A percentile compares a stretch with the other conserved stretches of the same genome.
Conservation (phyloP, 1,140 invertebrate genomes). For the Tetragnatha versicolor region DNA sequence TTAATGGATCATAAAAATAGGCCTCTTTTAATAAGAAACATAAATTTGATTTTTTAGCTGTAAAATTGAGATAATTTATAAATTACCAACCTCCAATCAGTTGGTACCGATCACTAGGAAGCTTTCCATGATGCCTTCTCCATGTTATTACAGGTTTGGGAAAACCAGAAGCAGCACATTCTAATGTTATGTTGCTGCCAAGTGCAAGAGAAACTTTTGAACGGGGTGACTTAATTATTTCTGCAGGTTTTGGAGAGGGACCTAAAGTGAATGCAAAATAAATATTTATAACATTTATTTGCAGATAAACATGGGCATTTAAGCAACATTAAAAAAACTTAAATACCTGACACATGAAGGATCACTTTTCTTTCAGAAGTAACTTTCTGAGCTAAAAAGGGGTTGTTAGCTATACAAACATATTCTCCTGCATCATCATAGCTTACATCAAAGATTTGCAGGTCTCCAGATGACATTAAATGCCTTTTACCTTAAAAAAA, state of each 20-base stretch:
- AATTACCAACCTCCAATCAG: slow-evolving; percentile 51
- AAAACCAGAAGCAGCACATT: slow-evolving; percentile 71
- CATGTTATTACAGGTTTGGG: slow-evolving; percentile 70
- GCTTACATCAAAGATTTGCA: slow-evolving; percentile 58
- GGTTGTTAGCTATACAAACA: slow-evolving; percentile 58
- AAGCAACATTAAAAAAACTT: neutral
- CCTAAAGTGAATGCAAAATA: slow-evolving; percentile 13
- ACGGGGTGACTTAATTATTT: slow-evolving; percentile 48
- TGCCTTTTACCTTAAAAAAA: slow-evolving; percentile 65
- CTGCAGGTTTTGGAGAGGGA: neutral
- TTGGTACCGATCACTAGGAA: slow-evolving; percentile 61
- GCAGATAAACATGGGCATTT: neutral
- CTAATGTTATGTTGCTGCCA: slow-evolving; percentile 71
- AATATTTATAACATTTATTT: neutral
- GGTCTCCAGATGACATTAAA: slow-evolving; percentile 59
- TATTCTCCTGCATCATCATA: slow-evolving; percentile 59
- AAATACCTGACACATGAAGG: slow-evolving; percentile 48
- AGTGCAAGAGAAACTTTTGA: slow-evolving; percentile 57
- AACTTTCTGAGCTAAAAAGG: slow-evolving; percentile 56
- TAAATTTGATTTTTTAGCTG: slow-evolving; percentile 59
- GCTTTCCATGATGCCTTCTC: slow-evolving; percentile 66
- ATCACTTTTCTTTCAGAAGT: slow-evolving; percentile 47
- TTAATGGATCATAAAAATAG: too few species aligned
- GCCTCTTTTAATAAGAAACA: too few species aligned
- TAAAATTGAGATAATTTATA: too few species aligned